Evolutionary conservation across 2,113 vertebrate genomes (phyloP), one percentile per base, ranked within the genome.

Genomic region (Archilochus colubris): DNA sequence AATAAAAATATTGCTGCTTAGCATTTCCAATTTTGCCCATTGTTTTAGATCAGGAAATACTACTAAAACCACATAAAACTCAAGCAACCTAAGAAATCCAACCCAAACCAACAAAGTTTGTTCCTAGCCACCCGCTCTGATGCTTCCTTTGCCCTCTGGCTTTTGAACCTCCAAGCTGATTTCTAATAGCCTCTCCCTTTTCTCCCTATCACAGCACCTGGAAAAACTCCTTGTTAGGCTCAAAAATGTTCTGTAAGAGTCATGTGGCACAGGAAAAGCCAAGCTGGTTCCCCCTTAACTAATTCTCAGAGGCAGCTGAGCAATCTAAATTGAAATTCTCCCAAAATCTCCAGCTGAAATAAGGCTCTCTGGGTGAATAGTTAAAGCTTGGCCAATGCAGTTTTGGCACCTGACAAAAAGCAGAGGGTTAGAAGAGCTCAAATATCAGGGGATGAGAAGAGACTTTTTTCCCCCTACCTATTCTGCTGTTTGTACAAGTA

Each of bases 381-480:
- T 76, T 78, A 81, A 91, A 86, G 44, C 86, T 21, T 96, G 93
- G 87, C 70, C 89, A 91, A 28, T 13, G 53, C n/a, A 69, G 44
- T 63, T 85, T 80, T 94, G 82, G 91, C 90, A 92, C 69, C 80
- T 72, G 58, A 68, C 88, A 92, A 94, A 93, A 92, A 84, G 69
- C 68, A 75, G 57, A 81, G 31, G 15, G 64, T 86, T 77, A 86
- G 73, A 64, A 31, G 7, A 33, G 40, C 83, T 90, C 64, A 95
- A 89, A 95, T 91, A 91, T 53, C 51, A 58, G 70, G 21, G 48
- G 20, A 46, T 93, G 48, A 77, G 64, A 82, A 80, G 46, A 63
- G 54, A 58, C 33, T 17, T 31, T 90, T 31, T 54, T 2, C 3
- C 18, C 14, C 54, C 79, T 83, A 89, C 93, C 91, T 88, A 91